phyloP scores from a whole-genome alignment of 2,797 vertebrate species.

The Chrysocyon brachyurus region DNA sequence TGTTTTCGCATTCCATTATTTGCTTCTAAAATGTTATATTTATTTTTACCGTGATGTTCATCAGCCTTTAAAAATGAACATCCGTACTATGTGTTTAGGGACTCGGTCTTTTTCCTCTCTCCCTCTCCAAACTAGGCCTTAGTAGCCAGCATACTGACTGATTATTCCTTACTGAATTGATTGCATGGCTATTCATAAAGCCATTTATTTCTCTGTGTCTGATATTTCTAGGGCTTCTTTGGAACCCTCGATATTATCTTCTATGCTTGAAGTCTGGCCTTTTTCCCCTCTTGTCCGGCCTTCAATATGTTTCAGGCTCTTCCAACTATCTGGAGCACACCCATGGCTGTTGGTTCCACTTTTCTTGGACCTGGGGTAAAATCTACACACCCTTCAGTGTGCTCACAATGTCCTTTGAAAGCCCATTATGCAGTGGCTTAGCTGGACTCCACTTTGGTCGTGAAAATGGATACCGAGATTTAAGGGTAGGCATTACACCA shows the following conservation, averaged over 20 bases:
- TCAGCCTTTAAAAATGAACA: not conserved
- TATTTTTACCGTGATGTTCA: not conserved
- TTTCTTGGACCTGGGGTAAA: not conserved
- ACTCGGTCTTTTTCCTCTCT: not conserved
- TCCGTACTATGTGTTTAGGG: not conserved
- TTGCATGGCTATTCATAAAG: not conserved
- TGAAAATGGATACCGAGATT: not conserved
- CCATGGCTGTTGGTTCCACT: not conserved
- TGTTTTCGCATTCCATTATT: not conserved
- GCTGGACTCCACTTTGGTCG: not conserved
- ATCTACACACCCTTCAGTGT: not conserved
- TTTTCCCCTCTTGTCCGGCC: not conserved
- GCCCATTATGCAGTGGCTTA: not conserved
- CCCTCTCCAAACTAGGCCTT: not conserved
- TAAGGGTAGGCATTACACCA: not conserved
- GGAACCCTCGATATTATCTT: not conserved
- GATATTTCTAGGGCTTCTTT: not conserved
- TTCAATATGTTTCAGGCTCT: not conserved
- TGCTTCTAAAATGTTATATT: conserved; percentile 3
- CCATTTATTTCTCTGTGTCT: not conserved
- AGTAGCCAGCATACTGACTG: not conserved
- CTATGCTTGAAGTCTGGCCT: not conserved
- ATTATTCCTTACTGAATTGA: not conserved
- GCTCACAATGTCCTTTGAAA: not conserved
- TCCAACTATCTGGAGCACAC: rapidly evolving